Percentiles rank a stretch among this genome's conserved stretches.
These are phyloP conservation scores for Passer domesticus DNA, from an alignment of 2,113 vertebrate species.

Conservation along the genomic window DNA sequence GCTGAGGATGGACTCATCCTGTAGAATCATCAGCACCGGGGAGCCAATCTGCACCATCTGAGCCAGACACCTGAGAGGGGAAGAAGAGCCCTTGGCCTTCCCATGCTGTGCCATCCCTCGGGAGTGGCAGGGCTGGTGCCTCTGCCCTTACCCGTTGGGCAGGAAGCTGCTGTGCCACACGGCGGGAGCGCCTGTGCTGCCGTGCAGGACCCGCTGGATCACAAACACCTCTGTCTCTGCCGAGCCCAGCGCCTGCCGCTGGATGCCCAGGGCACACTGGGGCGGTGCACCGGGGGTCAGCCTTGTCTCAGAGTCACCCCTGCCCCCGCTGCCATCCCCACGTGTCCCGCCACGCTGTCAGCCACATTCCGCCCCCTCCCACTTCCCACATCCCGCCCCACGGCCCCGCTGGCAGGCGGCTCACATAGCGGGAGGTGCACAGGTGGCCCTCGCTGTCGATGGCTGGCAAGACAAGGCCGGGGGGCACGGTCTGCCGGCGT, in stretches of 20 bases:
- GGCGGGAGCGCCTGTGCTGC: constrained; percentile 26
- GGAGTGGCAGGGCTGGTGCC: neutral
- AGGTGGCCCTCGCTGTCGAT: constrained; percentile 76
- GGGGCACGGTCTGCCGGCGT: constrained; percentile 67
- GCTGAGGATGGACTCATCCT: constrained; percentile 53
- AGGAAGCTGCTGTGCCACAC: constrained; percentile 87
- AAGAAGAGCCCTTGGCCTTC: neutral
- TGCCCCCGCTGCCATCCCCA: neutral
- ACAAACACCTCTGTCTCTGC: constrained; percentile 78
- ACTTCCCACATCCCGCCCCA: neutral
- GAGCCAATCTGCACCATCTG: constrained; percentile 84
- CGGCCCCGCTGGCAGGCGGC: neutral
- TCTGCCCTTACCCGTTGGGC: constrained; percentile 78
- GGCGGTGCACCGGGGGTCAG: neutral
- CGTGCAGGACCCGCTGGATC: constrained; percentile 75
- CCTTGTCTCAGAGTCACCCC: neutral
- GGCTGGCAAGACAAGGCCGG: constrained; percentile 76
- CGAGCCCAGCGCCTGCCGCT: constrained; percentile 70
- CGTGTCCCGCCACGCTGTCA: neutral
- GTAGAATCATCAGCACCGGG: constrained; percentile 73
- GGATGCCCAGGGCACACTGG: constrained; percentile 76
- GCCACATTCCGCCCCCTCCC: neutral
- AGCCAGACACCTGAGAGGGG: constrained; percentile 77
- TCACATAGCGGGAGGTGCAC: constrained; percentile 81
- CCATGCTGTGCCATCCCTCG: neutral